Conservation (phyloP, 35 echinoderm and acorn worm genomes). For the Patiria miniata region DNA sequence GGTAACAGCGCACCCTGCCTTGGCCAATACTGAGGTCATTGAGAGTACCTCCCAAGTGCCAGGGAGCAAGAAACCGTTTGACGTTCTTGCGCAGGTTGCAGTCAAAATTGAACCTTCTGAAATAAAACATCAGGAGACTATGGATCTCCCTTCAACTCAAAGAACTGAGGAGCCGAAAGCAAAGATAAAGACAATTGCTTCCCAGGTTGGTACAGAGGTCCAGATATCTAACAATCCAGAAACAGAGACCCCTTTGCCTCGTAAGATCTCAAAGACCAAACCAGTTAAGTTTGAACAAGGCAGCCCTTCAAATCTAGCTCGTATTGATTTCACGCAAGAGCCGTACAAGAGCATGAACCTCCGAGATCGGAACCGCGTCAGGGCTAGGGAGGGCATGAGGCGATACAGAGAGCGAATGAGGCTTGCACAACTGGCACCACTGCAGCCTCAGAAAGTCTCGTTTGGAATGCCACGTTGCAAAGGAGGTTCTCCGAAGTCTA, state of each 20-base stretch:
- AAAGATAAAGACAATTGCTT: too few relatives aligned
- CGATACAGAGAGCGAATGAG: not conserved
- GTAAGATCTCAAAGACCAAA: too few relatives aligned
- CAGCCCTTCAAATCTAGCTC: not conserved
- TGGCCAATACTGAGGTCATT: too few relatives aligned
- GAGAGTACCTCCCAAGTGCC: not conserved
- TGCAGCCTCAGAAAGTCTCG: not conserved
- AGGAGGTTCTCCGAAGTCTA: not conserved
- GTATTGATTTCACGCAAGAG: not conserved
- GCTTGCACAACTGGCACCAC: not conserved
- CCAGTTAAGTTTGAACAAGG: too few relatives aligned
- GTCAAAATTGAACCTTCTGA: not conserved
- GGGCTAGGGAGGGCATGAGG: constrained; percentile 1
- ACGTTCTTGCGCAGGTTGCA: not conserved
- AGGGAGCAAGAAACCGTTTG: not conserved
- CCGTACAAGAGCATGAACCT: constrained; percentile 12
- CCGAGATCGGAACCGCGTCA: not conserved
- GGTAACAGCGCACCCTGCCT: too few relatives aligned
- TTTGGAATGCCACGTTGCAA: not conserved
- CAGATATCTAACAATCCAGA: too few relatives aligned
- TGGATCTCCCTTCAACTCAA: too few relatives aligned
- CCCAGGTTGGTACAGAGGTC: too few relatives aligned
- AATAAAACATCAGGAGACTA: too few relatives aligned
- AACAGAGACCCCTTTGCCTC: too few relatives aligned
- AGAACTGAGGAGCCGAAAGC: too few relatives aligned